A percentile compares a stretch with the other conserved stretches of the same genome.
These are phyloP conservation scores for Cataglyphis rosenhaueri DNA, from an alignment of 2,888 invertebrate species.

Conservation along the genomic window DNA sequence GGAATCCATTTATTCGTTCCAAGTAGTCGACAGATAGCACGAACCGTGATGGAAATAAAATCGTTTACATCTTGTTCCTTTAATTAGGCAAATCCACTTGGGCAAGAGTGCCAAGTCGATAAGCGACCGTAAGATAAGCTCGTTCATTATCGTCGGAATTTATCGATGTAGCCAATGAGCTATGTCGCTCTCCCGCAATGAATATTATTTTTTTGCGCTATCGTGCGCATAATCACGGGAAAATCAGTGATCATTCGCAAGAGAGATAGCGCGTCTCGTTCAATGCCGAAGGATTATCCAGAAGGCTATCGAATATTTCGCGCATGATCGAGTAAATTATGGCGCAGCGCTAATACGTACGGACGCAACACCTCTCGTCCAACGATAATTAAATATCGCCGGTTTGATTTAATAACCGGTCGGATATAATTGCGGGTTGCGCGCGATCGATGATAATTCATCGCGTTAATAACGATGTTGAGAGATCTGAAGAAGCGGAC, in stretches of 20 bases:
- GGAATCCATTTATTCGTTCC: slow-evolving; percentile 64
- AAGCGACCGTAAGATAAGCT: slow-evolving; percentile 41
- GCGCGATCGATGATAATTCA: slow-evolving; percentile 55
- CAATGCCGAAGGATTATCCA: slow-evolving; percentile 1
- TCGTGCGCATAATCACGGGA: slow-evolving; percentile 13
- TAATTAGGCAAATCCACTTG: slow-evolving; percentile 74
- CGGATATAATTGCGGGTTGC: slow-evolving; percentile 61
- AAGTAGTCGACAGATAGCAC: slow-evolving; percentile 69
- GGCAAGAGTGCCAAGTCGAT: slow-evolving; percentile 58
- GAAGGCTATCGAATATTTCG: slow-evolving; percentile 27
- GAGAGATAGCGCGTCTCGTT: slow-evolving; percentile 21
- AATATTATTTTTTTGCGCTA: background rate
- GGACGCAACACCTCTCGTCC: slow-evolving; percentile 55
- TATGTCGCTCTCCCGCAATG: slow-evolving; percentile 17
- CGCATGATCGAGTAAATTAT: slow-evolving; percentile 46
- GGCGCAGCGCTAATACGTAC: slow-evolving; percentile 21
- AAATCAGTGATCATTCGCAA: slow-evolving; percentile 25
- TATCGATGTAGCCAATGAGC: slow-evolving; percentile 29
- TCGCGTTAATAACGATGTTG: slow-evolving; percentile 53
- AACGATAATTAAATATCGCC: slow-evolving; percentile 58
- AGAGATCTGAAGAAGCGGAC: slow-evolving; percentile 5
- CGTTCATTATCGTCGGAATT: slow-evolving; percentile 53
- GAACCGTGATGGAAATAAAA: slow-evolving; percentile 59
- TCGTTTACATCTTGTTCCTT: slow-evolving; percentile 72
- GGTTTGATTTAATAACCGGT: slow-evolving; percentile 63